Evolutionary conservation across 1,140 invertebrate genomes (phyloP), one percentile per base, ranked within the genome.

Genomic region (Kradibia gibbosae): DNA sequence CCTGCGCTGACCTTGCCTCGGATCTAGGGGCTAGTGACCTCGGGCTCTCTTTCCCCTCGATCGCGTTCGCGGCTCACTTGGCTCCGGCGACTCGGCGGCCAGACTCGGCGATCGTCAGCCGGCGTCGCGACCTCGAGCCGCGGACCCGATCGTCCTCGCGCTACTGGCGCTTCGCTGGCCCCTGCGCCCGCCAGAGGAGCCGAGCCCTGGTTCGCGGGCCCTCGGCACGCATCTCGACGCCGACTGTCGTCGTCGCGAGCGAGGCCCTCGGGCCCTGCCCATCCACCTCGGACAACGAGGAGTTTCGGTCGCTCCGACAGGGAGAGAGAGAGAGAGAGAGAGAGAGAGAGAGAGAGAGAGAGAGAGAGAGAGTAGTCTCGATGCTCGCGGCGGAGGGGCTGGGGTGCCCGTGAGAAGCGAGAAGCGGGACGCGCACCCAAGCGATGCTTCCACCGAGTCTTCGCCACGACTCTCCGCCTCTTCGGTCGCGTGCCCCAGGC

Each of bases 361-460:
- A 84, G 79, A 82, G 83, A 84, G 82, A 82, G 83, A 85, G 77
- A 80, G 84, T 80, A 83, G 42, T 72, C 78, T 79, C 15, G 72
- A 79, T 73, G 78, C 50, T 81, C 17, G 15, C 17, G 71, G 71
- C 34, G 85, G 57, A 34, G 83, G 76, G 50, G 55, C 80, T 36
- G 72, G 53, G 82, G 25, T 25, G 62, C 34, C 28, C 65, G 77
- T 55, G 67, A 67, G 36, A 50, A 31, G 36, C 53, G 57, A 62
- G 31, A n/a, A n/a, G 55, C 34, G 34, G n/a, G 65, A 22, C n/a
- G 34, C 20, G 7, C 28, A n/a, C 42, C n/a, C 36, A 8, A 67
- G 22, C 62, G 34, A 67, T 39, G 34, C 22, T 67, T 67, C 34
- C 20, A 67, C 62, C 8, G 7, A 22, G 34, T 22, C 17, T 67